Evolutionary conservation across 1,140 invertebrate genomes (phyloP).

Genomic region (Pogonomyrmex californicus): DNA sequence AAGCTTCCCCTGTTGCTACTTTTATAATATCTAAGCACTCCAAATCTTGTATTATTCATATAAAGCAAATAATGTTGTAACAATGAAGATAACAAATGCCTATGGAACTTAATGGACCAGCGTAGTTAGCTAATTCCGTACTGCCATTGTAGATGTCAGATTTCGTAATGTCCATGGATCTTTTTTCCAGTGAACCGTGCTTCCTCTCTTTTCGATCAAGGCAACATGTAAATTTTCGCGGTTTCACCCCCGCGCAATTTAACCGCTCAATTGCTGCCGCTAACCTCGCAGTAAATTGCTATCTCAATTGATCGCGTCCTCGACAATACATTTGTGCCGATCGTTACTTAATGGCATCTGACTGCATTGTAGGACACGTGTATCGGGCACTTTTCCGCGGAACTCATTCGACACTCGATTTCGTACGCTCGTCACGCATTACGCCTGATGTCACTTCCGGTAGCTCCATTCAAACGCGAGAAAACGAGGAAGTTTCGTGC

Average conservation of each 20-base stretch:
- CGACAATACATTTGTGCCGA: conserved; percentile 60
- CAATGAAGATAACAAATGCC: neutral
- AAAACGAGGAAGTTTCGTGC: conserved; percentile 60
- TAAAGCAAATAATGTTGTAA: neutral
- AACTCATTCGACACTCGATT: conserved; percentile 25
- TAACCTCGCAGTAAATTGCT: conserved; percentile 67
- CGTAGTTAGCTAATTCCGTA: neutral
- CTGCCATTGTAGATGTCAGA: neutral
- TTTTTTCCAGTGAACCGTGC: neutral
- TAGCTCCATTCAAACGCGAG: conserved; percentile 58
- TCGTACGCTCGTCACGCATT: neutral
- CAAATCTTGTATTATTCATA: neutral
- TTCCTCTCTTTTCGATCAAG: conserved; percentile 53
- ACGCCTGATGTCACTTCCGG: conserved; percentile 71
- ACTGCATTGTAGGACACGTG: conserved; percentile 66
- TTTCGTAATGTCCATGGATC: neutral
- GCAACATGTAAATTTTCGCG: conserved; percentile 47
- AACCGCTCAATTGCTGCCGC: conserved; percentile 56
- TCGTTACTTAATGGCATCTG: conserved; percentile 51
- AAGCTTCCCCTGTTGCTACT: neutral
- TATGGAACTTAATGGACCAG: neutral
- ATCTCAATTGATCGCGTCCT: conserved; percentile 72
- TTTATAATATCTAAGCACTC: neutral
- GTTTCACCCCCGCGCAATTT: conserved; percentile 42
- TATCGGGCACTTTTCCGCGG: conserved; percentile 52